A percentile compares a stretch with the other conserved stretches of the same genome.
Conservation (phyloP, 2,113 vertebrate species). For the Eretmochelys imbricata region DNA sequence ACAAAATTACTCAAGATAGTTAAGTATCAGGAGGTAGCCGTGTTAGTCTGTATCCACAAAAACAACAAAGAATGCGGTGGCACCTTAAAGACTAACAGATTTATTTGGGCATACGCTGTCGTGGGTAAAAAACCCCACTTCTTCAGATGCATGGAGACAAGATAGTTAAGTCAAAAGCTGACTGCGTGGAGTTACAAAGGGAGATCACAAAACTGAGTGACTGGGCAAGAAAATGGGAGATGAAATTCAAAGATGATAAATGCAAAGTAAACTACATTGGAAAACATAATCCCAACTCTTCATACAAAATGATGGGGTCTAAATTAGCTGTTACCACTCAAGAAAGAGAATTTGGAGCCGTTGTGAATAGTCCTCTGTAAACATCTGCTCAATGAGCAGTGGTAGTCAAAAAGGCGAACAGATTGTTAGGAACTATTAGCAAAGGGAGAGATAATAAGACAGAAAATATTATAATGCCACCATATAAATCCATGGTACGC, state of each 20-base stretch:
- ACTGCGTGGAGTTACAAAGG: background rate
- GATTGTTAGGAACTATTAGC: background rate
- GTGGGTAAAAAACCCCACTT: too few relatives aligned
- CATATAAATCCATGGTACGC: background rate
- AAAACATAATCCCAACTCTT: background rate
- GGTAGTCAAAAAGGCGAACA: background rate
- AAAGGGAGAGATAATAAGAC: background rate
- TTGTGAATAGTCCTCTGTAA: background rate
- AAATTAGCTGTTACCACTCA: background rate
- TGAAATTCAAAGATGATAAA: background rate
- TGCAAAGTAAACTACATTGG: background rate
- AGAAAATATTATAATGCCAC: background rate
- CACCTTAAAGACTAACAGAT: too few relatives aligned
- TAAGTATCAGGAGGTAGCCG: too few relatives aligned
- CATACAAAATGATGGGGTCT: background rate
- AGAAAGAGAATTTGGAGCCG: background rate
- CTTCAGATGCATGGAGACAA: too few relatives aligned
- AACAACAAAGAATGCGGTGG: too few relatives aligned
- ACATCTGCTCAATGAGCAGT: background rate
- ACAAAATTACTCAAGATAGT: too few relatives aligned
- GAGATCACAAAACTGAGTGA: background rate
- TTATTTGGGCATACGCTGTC: too few relatives aligned
- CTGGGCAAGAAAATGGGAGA: background rate
- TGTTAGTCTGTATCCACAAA: too few relatives aligned
- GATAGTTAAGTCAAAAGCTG: background rate